These are phyloP conservation scores for Solenodon paradoxus DNA, from an alignment of 2,113 vertebrate species.

Conservation along the genomic window DNA sequence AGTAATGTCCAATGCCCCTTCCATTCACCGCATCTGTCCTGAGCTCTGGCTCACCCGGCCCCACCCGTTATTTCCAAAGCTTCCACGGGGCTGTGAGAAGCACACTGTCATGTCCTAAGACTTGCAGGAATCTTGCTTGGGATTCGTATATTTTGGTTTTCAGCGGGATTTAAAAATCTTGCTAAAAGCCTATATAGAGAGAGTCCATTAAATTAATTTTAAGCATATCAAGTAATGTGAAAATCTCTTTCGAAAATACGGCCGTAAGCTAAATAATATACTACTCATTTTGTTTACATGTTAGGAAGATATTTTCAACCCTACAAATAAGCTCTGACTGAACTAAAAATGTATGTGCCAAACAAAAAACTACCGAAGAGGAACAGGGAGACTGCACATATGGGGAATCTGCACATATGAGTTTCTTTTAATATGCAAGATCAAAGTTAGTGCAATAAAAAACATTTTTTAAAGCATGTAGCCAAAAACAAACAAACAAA, in stretches of 20 bases:
- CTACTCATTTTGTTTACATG: neutral
- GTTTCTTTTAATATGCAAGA: no score
- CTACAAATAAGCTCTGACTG: neutral
- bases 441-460: no score
- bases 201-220: neutral
- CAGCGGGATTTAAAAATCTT: neutral
- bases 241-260: neutral
- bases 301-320: neutral
- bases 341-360: neutral
- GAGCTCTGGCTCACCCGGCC: neutral
- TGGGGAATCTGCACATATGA: no score
- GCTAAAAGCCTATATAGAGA: neutral
- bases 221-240: neutral
- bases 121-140: neutral
- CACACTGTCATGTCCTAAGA: neutral
- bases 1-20: neutral
- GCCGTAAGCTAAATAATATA: neutral
- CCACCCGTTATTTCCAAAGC: neutral
- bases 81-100: neutral
- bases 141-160: neutral
- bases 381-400: no score
- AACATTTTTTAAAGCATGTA: no score
- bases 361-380: no score
- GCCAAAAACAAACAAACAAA: no score
- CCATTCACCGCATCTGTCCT: rapidly evolving